phyloP scores from a whole-genome alignment of 2,113 vertebrate species.

The Oenanthe melanoleuca region DNA sequence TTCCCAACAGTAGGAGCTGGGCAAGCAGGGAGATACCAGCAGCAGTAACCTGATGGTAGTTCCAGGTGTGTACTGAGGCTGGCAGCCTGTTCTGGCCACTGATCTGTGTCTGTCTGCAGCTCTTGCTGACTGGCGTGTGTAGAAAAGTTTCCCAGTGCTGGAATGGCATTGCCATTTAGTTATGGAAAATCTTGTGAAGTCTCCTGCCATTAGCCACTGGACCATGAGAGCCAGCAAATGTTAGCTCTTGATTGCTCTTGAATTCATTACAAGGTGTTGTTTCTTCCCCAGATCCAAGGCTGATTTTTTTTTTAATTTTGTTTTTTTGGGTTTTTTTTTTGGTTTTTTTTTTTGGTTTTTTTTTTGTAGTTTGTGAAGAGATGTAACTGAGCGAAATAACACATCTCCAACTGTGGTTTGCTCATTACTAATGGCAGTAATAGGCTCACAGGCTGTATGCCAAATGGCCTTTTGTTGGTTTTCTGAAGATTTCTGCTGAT shows the following conservation, averaged over 20 bases:
- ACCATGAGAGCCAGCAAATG: rapidly evolving
- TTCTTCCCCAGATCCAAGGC: not conserved
- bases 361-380: not conserved
- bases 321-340: no score
- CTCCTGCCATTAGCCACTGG: not conserved
- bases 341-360: no score
- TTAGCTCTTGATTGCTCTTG: not conserved
- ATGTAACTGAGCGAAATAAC: not conserved
- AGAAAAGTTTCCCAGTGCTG: not conserved
- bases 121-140: not conserved
- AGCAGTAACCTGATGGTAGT: not conserved
- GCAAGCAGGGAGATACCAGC: not conserved
- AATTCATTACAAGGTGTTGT: not conserved
- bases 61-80: not conserved
- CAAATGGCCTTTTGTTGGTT: not conserved
- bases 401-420: not conserved
- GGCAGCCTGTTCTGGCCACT: not conserved
- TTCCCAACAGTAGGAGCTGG: not conserved
- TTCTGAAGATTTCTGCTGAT: not conserved
- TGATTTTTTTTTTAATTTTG: not conserved
- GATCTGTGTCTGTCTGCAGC: not conserved
- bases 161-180: not conserved
- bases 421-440: not conserved
- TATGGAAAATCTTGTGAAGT: not conserved
- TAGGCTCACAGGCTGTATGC: not conserved